Conservation (phyloP, 2,797 vertebrate genomes). For the Onychomys leucogaster region DNA sequence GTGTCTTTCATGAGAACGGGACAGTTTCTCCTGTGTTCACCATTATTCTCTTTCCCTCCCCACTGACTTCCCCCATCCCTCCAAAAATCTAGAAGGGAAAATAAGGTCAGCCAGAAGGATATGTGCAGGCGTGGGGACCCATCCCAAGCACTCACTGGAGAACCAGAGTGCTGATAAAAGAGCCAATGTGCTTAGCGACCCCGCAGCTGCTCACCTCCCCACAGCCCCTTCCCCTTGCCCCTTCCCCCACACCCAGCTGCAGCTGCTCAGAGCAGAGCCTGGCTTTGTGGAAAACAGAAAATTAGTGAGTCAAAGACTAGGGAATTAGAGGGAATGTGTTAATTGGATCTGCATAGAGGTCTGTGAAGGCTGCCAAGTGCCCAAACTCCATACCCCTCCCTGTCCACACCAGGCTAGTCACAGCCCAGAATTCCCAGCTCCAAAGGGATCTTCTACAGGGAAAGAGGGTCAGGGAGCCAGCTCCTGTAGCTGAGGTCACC, state of each 20-base stretch:
- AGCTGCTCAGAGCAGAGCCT: constrained; percentile 49
- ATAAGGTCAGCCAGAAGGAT: background rate
- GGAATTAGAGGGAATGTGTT: background rate
- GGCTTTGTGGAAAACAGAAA: constrained; percentile 57
- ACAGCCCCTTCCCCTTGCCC: background rate
- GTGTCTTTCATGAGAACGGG: background rate
- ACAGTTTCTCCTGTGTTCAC: background rate
- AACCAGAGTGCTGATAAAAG: accelerated
- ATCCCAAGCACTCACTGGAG: background rate
- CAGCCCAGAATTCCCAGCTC: background rate
- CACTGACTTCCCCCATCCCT: background rate
- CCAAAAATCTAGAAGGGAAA: background rate
- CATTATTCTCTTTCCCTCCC: background rate
- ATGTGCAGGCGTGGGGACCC: background rate
- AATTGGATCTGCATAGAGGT: background rate
- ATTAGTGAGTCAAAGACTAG: background rate
- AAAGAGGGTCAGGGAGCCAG: too few relatives aligned
- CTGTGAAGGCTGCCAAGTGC: background rate
- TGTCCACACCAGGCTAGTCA: background rate
- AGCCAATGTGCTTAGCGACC: accelerated
- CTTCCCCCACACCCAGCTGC: background rate
- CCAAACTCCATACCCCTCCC: background rate
- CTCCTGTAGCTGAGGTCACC: accelerated
- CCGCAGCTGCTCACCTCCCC: too few relatives aligned
- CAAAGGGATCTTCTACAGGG: background rate